These are phyloP conservation scores for Podotricha telesiphe DNA, from an alignment of 2,888 invertebrate genomes.

Conservation along the genomic window DNA sequence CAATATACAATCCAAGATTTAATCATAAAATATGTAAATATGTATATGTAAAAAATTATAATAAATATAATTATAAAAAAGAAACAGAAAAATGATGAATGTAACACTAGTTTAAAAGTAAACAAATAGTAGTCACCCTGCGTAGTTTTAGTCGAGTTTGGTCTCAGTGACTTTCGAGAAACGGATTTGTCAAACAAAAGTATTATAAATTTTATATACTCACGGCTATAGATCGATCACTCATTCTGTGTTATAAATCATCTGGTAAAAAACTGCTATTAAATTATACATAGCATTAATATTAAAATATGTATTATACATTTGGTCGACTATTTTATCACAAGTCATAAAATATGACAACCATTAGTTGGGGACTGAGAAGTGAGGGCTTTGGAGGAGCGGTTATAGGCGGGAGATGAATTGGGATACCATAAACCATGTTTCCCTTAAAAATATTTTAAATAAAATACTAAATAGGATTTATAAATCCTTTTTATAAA, in stretches of 20 bases:
- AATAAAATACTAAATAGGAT: no score
- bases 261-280: neutral
- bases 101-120: neutral
- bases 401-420: neutral
- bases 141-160: conserved; percentile 40
- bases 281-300: neutral
- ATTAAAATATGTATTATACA: neutral
- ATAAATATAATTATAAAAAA: no score
- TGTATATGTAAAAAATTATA: no score
- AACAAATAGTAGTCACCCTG: conserved; percentile 22
- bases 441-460: no score
- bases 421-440: neutral
- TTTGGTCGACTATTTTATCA: conserved; percentile 11
- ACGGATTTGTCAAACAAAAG: neutral
- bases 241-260: conserved; percentile 53
- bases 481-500: no score
- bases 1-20: neutral
- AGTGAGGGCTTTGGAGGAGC: neutral
- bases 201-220: conserved; percentile 9
- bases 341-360: conserved; percentile 55
- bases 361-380: conserved; percentile 66
- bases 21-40: no score
- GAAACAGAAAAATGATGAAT: neutral
- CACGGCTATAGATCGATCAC: conserved; percentile 73
- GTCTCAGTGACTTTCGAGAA: conserved; percentile 45